Base-by-base conservation (phyloP, 2,888 invertebrate species). In the Blera fallax region DNA sequence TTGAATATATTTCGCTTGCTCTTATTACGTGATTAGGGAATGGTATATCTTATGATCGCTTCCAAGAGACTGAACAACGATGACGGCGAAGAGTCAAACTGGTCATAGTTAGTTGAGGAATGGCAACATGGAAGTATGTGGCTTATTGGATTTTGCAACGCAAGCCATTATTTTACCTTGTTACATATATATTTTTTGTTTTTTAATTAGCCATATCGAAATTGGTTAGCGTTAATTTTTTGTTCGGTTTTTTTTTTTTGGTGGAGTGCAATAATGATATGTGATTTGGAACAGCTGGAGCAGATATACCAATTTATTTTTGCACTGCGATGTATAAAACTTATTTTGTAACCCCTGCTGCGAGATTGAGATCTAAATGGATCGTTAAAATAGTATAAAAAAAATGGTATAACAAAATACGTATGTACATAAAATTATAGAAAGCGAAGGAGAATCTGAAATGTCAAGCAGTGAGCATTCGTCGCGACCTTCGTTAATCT, bases 141-240 rank as follows among this genome's bases (percentile, higher is more conserved):
- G 56, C 65, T 84, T 84, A 84, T 84, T 45, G 69, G 50, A 84
- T 79, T 74, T 79, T 84, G 79, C 60, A 84, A 79, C 83, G 54
- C 58, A 14, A 65, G 27, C 32, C 58, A 48, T 73, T 62, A 77
- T 16, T 24, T 48, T 58, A 65, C 27, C 48, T 64, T 64, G 45
- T 74, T 74, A 21, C 45, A 64, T 29, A 62, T 34, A 7, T 48
- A 18, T 40, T 54, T 54, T 43, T 43, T 43, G 8, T 48, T 62
- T 82, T 70, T 81, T 81, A 69, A 81, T 76, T 76, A 70, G 52
- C 69, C 81, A 62, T 54, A 76, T 69, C 76, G 69, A 48, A 64
- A 45, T 40, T 62, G 50, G 64, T 58, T 40, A 29, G n/a, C n/a
- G 24, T 29, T 45, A 78, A 70, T 60, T 77, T 67, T 2, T 43